Base-by-base conservation (phyloP, 2,888 invertebrate genomes). In the Luperina nickerlii region DNA sequence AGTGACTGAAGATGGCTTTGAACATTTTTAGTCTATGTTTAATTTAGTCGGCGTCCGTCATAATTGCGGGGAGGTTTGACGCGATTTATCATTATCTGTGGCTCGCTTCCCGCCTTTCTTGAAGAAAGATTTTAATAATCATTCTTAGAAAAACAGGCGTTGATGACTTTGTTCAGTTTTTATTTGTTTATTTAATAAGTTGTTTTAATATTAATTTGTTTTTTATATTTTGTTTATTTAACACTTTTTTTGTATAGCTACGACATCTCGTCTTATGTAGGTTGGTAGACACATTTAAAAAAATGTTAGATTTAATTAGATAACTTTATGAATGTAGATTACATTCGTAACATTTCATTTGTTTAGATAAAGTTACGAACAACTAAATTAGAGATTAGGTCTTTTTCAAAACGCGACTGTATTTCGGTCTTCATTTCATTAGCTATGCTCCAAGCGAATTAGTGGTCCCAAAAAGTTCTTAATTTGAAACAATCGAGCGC, bases 61-160 rank as follows among this genome's bases (percentile, higher is more conserved):
- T 96, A 95, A 95, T 94, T 95, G 92, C 91, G 91, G 95, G 93
- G 93, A 90, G 93, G 92, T 93, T 92, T 91, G 90, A 90, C 92
- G 89, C 88, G 90, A 93, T 94, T 92, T 90, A 92, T 92, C 89
- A 90, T 90, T 87, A 81, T 81, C 79, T 73, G 79, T 70, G 65
- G 79, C 80, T 80, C 73, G 69, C 77, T 88, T 82, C 86, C 73
- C 83, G 83, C 87, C 87, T 89, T 85, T 78, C 75, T 84, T 87
- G 73, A 80, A 75, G 79, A 84, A 85, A 84, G 54, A 69, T 86
- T 88, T 87, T 86, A 78, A 79, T 87, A 83, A 85, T 79, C 73
- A 78, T 86, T 54, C 77, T 82, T 74, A 75, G 38, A 78, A 77
- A 89, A 88, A 81, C 63, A 76, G 78, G 63, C 69, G 73, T 60